A percentile compares a stretch with the other conserved stretches of the same genome.
phyloP scores from a whole-genome alignment of 2,888 invertebrate species.

The Candidula unifasciata region DNA sequence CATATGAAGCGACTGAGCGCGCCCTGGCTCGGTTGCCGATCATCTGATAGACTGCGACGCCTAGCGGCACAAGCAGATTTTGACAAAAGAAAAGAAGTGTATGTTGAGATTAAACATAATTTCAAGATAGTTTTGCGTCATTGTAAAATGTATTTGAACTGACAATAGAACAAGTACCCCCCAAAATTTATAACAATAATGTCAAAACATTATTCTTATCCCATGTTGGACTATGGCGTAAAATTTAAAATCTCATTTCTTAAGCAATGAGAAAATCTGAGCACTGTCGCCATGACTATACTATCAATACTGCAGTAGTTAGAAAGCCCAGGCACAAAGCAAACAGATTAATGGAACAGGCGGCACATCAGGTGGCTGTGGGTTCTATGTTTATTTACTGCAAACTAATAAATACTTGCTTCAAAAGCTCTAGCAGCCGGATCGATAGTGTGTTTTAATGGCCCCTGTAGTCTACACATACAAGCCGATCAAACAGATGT shows the following conservation, averaged over 20 bases:
- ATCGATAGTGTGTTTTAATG: constrained; percentile 7
- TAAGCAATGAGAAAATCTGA: neutral
- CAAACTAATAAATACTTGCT: constrained; percentile 13
- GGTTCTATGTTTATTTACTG: constrained; percentile 19
- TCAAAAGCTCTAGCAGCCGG: neutral
- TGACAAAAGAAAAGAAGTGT: too few species aligned
- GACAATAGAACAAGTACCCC: too few species aligned
- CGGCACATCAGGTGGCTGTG: neutral
- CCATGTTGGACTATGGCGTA: neutral
- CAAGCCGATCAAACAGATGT: neutral
- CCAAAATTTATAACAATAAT: neutral
- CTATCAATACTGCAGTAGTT: neutral
- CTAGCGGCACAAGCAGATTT: too few species aligned
- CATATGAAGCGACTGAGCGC: too few species aligned
- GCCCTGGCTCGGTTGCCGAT: too few species aligned
- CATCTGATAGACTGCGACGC: too few species aligned
- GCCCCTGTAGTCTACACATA: constrained; percentile 12
- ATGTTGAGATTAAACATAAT: too few species aligned
- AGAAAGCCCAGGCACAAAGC: neutral
- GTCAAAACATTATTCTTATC: neutral
- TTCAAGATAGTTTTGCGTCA: too few species aligned
- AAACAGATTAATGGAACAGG: neutral
- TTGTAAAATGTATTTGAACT: too few species aligned
- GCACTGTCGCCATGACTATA: neutral
- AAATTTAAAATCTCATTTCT: neutral